phyloP scores from a whole-genome alignment of 2,888 invertebrate species.

The Octonoba sinensis region DNA sequence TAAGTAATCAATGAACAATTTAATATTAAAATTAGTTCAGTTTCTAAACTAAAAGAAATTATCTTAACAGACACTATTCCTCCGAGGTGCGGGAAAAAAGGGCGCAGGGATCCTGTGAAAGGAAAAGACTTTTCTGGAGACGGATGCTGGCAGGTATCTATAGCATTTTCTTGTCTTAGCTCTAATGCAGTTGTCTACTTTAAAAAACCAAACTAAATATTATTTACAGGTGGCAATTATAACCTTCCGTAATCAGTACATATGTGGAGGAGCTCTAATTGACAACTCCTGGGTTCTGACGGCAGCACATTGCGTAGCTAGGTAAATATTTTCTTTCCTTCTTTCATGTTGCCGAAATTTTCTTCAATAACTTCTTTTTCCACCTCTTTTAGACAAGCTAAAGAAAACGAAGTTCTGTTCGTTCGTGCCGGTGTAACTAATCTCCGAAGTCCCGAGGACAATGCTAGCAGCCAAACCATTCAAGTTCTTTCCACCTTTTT shows the following conservation, averaged over 20 bases:
- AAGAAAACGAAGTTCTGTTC: slow-evolving; percentile 78
- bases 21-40: background rate
- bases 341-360: background rate
- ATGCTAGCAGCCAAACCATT: slow-evolving; percentile 77
- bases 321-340: slow-evolving; percentile 75
- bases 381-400: slow-evolving; percentile 6
- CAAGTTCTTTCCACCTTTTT: slow-evolving; percentile 95
- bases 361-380: background rate
- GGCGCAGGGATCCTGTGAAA: slow-evolving; percentile 76
- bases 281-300: slow-evolving; percentile 95
- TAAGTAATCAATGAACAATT: slow-evolving; percentile 10
- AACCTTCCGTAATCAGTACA: slow-evolving; percentile 91
- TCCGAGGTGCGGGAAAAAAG: slow-evolving; percentile 93
- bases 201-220: background rate
- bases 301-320: slow-evolving; percentile 93
- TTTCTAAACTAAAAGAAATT: too few species aligned
- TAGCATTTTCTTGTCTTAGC: background rate
- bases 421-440: slow-evolving; percentile 94
- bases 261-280: slow-evolving; percentile 93
- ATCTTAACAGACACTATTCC: slow-evolving; percentile 69
- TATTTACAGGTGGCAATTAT: slow-evolving; percentile 80
- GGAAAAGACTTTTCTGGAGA: slow-evolving; percentile 92
- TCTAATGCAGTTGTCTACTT: background rate
- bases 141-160: slow-evolving; percentile 88
- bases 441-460: slow-evolving; percentile 89